Base-by-base conservation (phyloP, 2,113 vertebrate genomes). In the Halcyon malimbica region DNA sequence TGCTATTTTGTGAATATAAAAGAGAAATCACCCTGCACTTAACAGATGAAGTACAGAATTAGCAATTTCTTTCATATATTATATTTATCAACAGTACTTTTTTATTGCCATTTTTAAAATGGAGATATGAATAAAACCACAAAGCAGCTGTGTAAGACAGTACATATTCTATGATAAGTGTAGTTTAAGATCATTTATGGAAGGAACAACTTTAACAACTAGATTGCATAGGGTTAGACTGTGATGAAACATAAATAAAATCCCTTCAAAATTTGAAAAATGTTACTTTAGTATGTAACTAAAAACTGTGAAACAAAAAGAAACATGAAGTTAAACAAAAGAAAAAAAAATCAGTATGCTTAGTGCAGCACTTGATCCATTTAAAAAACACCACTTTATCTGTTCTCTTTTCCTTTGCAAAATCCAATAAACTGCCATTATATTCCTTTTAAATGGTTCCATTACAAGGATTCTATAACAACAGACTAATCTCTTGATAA, bases 361-460 rank as follows among this genome's bases (percentile, higher is more conserved):
- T 78, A 95, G 76, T 54, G 89, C 69, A 97, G 89, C 86, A 94
- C 86, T 84, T 90, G 91, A 96, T 84, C 91, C 87, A 96, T 97
- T 97, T 97, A 94, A 89, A 97, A 97, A 86, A 24, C 87, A 98
- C 94, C 95, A 95, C 94, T 98, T 97, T 97, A 98, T 98, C 96
- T 91, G 87, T 90, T 95, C 91, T 97, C 78, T 95, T 96, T 97
- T 97, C 96, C 97, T 97, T 91, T 90, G 93, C 93, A 98, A 98
- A 99, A 99, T 99, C 98, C 98, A 99, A 99, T 99, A 99, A 99
- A 98, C 98, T 97, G 92, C 97, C 98, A 98, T 99, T 99, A 98
- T 98, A 98, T 98, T 98, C 98, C 97, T 97, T 98, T 98, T 98
- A 98, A 99, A 99, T 98, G 98, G 98, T 97, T 98, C 98, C 98